A percentile compares a stretch with the other conserved stretches of the same genome.
Evolutionary conservation across 2,888 invertebrate genomes (phyloP).

Genomic region (Pammene aurita): DNA sequence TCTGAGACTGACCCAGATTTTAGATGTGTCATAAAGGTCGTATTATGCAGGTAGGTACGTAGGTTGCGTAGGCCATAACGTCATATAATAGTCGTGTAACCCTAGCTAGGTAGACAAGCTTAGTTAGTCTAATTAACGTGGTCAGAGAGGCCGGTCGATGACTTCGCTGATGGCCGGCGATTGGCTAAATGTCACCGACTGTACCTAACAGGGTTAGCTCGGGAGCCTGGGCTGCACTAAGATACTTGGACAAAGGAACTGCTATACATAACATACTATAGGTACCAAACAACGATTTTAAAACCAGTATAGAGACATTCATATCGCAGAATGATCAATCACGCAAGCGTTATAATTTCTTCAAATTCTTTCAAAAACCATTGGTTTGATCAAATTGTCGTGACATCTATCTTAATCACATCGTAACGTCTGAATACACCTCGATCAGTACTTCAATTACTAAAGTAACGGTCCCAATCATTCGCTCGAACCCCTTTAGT

Average conservation of each 20-base stretch:
- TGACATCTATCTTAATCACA: background rate
- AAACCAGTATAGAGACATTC: too few species aligned
- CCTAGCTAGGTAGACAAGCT: constrained; percentile 5
- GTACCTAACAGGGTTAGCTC: constrained; percentile 6
- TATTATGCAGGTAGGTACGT: too few species aligned
- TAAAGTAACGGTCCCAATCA: constrained; percentile 21
- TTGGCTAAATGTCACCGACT: constrained; percentile 22
- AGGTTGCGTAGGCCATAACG: too few species aligned
- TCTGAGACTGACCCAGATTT: too few species aligned
- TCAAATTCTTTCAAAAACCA: too few species aligned
- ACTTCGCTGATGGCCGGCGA: constrained; percentile 23
- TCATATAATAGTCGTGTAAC: background rate
- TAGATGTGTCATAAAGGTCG: too few species aligned
- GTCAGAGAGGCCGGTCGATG: constrained; percentile 35
- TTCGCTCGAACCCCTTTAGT: constrained; percentile 11
- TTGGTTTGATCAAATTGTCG: too few species aligned
- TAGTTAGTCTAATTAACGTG: constrained; percentile 32
- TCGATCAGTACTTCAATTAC: constrained; percentile 17
- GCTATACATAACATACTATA: background rate
- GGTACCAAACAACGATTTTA: too few species aligned
- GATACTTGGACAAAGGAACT: constrained; percentile 7
- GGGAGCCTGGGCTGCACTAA: background rate
- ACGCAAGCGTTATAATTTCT: too few species aligned
- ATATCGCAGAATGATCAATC: too few species aligned
- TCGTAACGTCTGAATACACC: background rate